Conservation (phyloP, 1,140 invertebrate genomes). For the Atopsyche davidsoni region DNA sequence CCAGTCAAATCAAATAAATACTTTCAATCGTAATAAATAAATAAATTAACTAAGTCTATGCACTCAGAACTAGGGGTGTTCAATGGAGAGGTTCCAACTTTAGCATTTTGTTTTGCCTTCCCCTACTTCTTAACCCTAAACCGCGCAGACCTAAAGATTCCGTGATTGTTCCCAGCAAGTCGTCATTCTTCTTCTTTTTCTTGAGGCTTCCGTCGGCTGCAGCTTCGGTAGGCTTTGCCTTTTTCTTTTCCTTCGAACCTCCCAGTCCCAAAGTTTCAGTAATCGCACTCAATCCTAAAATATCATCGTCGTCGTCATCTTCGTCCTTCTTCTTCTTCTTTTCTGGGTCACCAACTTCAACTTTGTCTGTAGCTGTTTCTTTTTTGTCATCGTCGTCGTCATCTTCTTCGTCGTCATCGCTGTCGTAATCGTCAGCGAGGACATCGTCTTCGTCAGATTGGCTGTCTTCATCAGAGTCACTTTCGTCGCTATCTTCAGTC, state of each 20-base stretch:
- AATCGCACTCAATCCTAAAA: constrained; percentile 28
- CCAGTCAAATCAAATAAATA: constrained; percentile 17
- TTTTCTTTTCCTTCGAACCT: constrained; percentile 34
- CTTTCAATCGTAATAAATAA: constrained; percentile 33
- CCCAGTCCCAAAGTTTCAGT: constrained; percentile 34
- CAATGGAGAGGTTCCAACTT: constrained; percentile 37
- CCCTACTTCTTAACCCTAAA: constrained; percentile 30
- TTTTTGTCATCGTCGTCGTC: constrained; percentile 31
- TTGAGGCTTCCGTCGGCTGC: not conserved
- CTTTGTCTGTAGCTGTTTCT: constrained; percentile 32
- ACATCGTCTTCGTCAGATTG: constrained; percentile 14
- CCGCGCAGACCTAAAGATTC: constrained; percentile 23
- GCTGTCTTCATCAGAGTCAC: constrained; percentile 32
- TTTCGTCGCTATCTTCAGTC: constrained; percentile 30
- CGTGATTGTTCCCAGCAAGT: constrained; percentile 16
- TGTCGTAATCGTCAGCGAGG: constrained; percentile 26
- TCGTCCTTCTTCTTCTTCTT: constrained; percentile 27
- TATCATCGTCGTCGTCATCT: constrained; percentile 28
- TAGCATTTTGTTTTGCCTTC: constrained; percentile 50
- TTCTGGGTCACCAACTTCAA: constrained; percentile 17
- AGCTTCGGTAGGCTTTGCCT: constrained; percentile 31
- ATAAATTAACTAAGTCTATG: constrained; percentile 31
- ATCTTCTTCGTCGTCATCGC: constrained; percentile 34
- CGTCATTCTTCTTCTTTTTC: constrained; percentile 27
- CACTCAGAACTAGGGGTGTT: constrained; percentile 27